Base-by-base conservation (phyloP, 1,140 invertebrate genomes). In the Drosophila parvula region DNA sequence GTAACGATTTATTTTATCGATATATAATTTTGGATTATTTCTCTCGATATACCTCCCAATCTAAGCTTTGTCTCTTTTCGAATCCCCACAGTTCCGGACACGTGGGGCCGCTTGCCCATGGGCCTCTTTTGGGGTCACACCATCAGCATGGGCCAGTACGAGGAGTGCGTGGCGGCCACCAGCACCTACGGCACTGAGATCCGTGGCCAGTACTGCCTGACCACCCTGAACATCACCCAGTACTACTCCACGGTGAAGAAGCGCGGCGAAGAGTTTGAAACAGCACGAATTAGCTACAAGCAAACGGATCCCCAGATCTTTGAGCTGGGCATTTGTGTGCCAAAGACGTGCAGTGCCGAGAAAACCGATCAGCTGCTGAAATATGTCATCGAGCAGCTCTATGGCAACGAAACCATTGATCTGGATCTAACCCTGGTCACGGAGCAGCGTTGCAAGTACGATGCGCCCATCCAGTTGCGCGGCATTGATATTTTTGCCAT, bases 401-500 rank as follows among this genome's bases (percentile, higher is more conserved):
- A 90, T 47, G 75, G 81, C 22, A 14, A 28, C 1, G 70, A 83
- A 71, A 45, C 60, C 2, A 59, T 71, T 11, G 38, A 75, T 34
- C 18, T 80, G 8, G 5, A 30, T 0, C 2, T n/a, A 0, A 0
- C 5, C 8, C 69, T 91, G 71, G 50, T 91, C 4, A 45, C 40
- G 3, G 79, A 90, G 18, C 44, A 63, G 16, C 90, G 75, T 44
- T 91, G 90, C 32, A 83, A 86, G 38, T 81, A 88, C 41, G 75
- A 91, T 69, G 77, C 85, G 7, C 83, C 86, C 8, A 68, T 91
- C 28, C 76, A 78, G 34, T 44, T 91, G 7, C 75, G 90, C 3
- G 83, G 43, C 5, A 79, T 91, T 34, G 90, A 91, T 44, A 91
- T 91, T 22, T 91, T 89, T 56, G 90, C 90, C 44, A 91, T 91